Evolutionary conservation across 2,888 invertebrate genomes (phyloP).

Genomic region (Aporophyla nigra): DNA sequence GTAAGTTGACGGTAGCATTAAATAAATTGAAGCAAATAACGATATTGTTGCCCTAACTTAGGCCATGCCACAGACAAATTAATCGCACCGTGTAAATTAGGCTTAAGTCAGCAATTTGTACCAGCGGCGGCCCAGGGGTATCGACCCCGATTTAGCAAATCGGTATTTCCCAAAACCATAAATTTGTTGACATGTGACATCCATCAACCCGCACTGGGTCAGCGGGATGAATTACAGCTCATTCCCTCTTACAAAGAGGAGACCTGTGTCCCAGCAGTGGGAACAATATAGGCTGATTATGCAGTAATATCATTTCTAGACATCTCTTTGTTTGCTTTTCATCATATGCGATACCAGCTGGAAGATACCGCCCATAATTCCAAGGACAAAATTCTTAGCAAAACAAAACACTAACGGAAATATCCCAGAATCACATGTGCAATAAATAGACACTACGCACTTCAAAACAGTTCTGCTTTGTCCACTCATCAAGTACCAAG

Average conservation of each 20-base stretch:
- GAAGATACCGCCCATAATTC: not conserved
- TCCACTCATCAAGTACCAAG: constrained; percentile 36
- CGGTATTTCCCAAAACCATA: too few relatives aligned
- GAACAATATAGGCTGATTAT: too few relatives aligned
- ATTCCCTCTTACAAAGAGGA: too few relatives aligned
- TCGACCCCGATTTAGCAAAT: too few relatives aligned
- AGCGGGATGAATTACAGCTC: too few relatives aligned
- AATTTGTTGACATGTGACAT: too few relatives aligned
- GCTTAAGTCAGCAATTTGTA: not conserved
- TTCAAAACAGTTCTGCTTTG: constrained; percentile 39
- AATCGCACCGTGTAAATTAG: not conserved
- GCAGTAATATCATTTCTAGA: not conserved
- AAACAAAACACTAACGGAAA: constrained; percentile 36
- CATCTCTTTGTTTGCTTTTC: not conserved
- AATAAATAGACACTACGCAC: constrained; percentile 19
- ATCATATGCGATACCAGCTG: not conserved
- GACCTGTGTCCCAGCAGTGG: too few relatives aligned
- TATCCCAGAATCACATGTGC: constrained; percentile 13
- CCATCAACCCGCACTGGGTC: too few relatives aligned
- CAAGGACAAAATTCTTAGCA: not conserved
- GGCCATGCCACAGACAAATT: not conserved
- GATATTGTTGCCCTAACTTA: not conserved
- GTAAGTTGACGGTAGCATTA: not conserved
- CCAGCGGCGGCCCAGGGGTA: too few relatives aligned
- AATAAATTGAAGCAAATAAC: not conserved